phyloP scores from a whole-genome alignment of 2,797 vertebrate genomes.

The Vespertilio murinus region DNA sequence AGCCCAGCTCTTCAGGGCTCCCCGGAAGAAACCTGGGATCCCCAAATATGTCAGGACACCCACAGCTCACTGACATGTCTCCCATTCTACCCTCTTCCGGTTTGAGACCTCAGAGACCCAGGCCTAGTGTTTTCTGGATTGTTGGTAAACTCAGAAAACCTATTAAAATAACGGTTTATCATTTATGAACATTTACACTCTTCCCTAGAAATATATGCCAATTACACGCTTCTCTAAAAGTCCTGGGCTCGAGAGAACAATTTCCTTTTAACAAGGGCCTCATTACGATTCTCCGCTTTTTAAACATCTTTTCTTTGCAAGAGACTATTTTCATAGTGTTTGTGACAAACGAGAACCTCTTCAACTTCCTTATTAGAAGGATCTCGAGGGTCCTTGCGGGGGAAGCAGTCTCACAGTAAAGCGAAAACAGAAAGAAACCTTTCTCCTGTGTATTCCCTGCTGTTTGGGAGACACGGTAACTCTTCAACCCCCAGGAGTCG shows the following conservation, averaged over 20 bases:
- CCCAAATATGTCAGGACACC: background rate
- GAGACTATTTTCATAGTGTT: background rate
- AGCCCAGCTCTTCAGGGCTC: no score
- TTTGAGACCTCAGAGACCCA: background rate
- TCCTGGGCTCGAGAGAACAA: background rate
- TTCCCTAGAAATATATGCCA: background rate
- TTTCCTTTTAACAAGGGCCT: background rate
- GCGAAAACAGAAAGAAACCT: background rate
- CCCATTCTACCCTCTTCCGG: background rate
- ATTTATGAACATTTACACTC: background rate
- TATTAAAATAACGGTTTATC: background rate
- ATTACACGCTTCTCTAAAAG: background rate
- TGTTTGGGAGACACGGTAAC: background rate
- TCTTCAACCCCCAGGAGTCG: background rate
- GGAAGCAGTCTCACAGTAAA: background rate
- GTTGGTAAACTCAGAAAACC: background rate
- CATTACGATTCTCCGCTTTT: background rate
- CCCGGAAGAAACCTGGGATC: background rate
- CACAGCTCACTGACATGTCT: no score
- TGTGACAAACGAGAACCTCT: background rate
- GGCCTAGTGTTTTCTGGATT: background rate
- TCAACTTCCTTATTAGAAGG: background rate
- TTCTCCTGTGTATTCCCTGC: background rate
- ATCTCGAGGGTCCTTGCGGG: background rate
- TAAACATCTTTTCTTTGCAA: slow-evolving; percentile 19